These are phyloP conservation scores for Eurytoma californica DNA, from an alignment of 2,888 invertebrate genomes.

Conservation along the genomic window DNA sequence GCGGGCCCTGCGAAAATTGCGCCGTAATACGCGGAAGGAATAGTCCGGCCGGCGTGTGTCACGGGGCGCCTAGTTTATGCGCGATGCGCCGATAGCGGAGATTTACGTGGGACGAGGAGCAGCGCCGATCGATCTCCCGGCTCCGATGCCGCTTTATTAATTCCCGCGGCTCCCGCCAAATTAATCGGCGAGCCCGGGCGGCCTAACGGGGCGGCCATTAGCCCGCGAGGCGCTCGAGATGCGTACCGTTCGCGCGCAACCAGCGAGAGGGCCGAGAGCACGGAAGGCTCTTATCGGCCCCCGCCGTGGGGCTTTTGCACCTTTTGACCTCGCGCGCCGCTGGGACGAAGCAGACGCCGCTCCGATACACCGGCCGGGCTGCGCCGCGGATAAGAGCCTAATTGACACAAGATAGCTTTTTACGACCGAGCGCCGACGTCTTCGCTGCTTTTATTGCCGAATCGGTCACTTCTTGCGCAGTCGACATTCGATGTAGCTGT, in stretches of 20 bases:
- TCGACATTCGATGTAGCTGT: too few relatives aligned
- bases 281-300: constrained; percentile 68
- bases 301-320: constrained; percentile 66
- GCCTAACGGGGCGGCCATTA: constrained; percentile 64
- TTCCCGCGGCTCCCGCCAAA: constrained; percentile 57
- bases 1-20: neutral
- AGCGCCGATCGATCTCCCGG: neutral
- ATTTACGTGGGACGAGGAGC: constrained; percentile 15
- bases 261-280: constrained; percentile 44
- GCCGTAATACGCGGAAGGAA: neutral
- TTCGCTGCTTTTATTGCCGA: too few relatives aligned
- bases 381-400: neutral
- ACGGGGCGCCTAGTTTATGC: constrained; percentile 24
- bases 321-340: constrained; percentile 67
- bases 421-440: too few relatives aligned
- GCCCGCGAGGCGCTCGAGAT: constrained; percentile 67
- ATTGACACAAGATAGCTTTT: neutral
- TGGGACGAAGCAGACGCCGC: constrained; percentile 66
- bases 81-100: constrained; percentile 27
- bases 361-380: neutral
- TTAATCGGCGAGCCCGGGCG: constrained; percentile 65
- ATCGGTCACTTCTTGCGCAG: too few relatives aligned
- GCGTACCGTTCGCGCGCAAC: constrained; percentile 60
- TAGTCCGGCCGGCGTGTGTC: neutral
- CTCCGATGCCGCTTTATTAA: constrained; percentile 34